These are phyloP conservation scores for Sterna hirundo DNA, from an alignment of 2,113 vertebrate genomes.

Conservation along the genomic window DNA sequence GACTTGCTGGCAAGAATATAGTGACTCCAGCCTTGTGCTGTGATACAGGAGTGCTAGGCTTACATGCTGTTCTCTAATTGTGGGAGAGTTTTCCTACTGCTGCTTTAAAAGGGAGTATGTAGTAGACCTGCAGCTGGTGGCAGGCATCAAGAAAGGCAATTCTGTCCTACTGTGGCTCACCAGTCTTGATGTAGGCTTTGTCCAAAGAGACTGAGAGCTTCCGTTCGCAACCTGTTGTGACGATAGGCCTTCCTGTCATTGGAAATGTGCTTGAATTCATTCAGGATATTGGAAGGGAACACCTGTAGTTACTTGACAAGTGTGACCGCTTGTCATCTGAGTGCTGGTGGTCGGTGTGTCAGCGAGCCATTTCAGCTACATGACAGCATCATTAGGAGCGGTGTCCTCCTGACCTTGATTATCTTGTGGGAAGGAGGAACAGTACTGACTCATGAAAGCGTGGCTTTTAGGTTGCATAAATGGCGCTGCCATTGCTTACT, in stretches of 20 bases:
- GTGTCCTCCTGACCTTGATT: background rate
- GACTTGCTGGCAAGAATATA: background rate
- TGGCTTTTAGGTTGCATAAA: background rate
- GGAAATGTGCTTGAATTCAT: background rate
- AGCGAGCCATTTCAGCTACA: background rate
- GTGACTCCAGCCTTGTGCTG: background rate
- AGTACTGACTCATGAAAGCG: background rate
- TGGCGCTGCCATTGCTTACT: background rate
- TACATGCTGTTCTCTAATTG: background rate
- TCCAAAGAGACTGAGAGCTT: background rate
- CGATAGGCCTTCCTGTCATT: background rate
- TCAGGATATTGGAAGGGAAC: background rate
- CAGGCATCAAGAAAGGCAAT: background rate
- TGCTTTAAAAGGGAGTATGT: background rate
- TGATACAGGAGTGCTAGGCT: background rate
- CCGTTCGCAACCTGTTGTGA: background rate
- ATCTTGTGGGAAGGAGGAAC: background rate
- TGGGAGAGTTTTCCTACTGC: background rate
- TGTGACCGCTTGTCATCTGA: background rate
- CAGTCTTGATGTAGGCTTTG: background rate
- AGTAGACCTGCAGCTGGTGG: background rate
- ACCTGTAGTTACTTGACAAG: background rate
- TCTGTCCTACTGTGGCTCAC: background rate
- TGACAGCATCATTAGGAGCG: background rate
- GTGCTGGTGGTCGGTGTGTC: background rate